Conservation (phyloP, 1,140 invertebrate genomes). For the Sweltsa coloradensis region DNA sequence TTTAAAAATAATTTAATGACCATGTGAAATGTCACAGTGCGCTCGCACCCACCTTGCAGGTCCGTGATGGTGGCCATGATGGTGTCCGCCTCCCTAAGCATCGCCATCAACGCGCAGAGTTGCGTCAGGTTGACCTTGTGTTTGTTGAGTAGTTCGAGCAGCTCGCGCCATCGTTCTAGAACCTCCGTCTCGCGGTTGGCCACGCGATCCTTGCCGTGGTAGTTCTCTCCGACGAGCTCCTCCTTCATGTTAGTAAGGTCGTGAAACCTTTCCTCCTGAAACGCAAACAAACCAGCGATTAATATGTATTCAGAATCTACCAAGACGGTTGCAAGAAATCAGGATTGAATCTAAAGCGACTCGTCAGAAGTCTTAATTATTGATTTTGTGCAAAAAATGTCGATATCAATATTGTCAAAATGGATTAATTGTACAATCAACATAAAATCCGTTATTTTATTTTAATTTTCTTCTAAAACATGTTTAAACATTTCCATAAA, state of each 20-base stretch:
- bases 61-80: slow-evolving; percentile 70
- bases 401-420: no score
- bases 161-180: slow-evolving; percentile 71
- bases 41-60: slow-evolving; percentile 50
- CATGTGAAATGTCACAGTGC: background rate
- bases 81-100: slow-evolving; percentile 87
- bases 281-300: slow-evolving; percentile 13
- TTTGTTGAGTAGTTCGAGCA: slow-evolving; percentile 73
- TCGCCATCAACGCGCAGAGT: slow-evolving; percentile 65
- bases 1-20: no score
- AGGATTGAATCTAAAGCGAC: no score
- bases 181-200: slow-evolving; percentile 74
- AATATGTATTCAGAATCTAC: slow-evolving; percentile 4
- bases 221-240: slow-evolving; percentile 83
- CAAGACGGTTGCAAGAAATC: background rate
- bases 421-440: no score
- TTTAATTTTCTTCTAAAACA: no score
- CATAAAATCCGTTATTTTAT: no score
- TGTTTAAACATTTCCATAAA: no score
- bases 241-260: slow-evolving; percentile 84
- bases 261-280: slow-evolving; percentile 83
- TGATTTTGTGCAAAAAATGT: no score
- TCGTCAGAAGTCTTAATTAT: no score
- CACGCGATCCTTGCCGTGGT: slow-evolving; percentile 78
- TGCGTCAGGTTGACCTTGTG: slow-evolving; percentile 70